Percentiles rank a stretch among this genome's conserved stretches.
These are phyloP conservation scores for Prenolepis imparis DNA, from an alignment of 2,888 invertebrate species.

Conservation along the genomic window DNA sequence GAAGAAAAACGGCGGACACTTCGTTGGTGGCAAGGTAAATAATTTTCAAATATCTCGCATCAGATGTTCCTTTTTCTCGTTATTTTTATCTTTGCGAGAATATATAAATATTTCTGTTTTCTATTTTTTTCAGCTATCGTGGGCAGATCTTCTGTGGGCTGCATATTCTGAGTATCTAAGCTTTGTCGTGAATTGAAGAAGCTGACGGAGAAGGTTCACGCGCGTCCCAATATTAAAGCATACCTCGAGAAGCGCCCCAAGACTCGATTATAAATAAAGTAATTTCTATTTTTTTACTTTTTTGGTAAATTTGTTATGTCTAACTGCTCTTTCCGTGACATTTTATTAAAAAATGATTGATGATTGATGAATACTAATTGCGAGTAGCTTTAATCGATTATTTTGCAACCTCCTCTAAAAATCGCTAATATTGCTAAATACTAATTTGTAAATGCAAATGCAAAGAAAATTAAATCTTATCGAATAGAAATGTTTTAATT, in stretches of 20 bases:
- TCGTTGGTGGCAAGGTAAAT: constrained; percentile 82
- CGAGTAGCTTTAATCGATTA: background rate
- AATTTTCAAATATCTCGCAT: background rate
- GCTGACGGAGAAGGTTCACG: constrained; percentile 83
- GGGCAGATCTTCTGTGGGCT: constrained; percentile 86
- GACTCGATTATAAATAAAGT: constrained; percentile 68
- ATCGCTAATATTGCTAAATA: background rate
- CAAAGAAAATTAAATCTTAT: background rate
- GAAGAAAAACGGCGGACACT: constrained; percentile 81
- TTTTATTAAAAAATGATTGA: background rate
- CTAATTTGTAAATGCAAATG: background rate
- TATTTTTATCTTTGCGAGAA: background rate
- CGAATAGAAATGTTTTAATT: background rate
- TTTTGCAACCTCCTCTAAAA: background rate
- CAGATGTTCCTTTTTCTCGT: background rate
- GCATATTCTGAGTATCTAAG: constrained; percentile 84
- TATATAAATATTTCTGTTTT: background rate
- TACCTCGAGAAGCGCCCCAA: constrained; percentile 83
- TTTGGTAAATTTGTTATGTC: background rate
- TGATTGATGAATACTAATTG: background rate
- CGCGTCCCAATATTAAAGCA: constrained; percentile 85
- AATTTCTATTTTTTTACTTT: background rate
- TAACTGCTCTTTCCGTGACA: background rate
- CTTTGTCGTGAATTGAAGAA: constrained; percentile 82
- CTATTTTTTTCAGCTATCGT: constrained; percentile 76